A percentile compares a stretch with the other conserved stretches of the same genome.
Evolutionary conservation across 2,113 vertebrate genomes (phyloP).

Genomic region (Anoplopoma fimbria): DNA sequence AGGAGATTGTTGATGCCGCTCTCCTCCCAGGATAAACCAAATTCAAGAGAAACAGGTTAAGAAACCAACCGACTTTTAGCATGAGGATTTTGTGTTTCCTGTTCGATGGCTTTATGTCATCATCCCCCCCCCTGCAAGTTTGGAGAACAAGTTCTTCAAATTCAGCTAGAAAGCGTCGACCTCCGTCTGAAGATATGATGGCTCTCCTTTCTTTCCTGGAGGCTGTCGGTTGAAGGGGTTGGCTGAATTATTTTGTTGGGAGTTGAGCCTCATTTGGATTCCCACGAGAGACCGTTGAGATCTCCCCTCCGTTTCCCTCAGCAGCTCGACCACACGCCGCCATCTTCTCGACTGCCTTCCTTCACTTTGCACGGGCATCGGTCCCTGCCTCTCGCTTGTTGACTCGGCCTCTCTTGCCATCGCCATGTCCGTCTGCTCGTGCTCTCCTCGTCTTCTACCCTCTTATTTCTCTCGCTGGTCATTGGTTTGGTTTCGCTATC

Average conservation of each 20-base stretch:
- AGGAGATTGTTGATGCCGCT: slow-evolving; percentile 40
- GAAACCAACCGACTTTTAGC: slow-evolving; percentile 85
- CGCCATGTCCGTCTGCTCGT: slow-evolving; percentile 81
- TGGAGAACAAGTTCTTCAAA: slow-evolving; percentile 81
- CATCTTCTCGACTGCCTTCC: slow-evolving; percentile 77
- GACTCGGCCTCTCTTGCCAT: slow-evolving; percentile 80
- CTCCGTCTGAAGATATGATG: slow-evolving; percentile 46
- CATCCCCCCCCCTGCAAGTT: slow-evolving; percentile 65
- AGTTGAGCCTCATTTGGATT: slow-evolving; percentile 73
- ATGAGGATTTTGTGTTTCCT: slow-evolving; percentile 83
- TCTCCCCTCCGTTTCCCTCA: slow-evolving; percentile 73
- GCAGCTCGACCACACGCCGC: slow-evolving; percentile 82
- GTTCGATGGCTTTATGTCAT: slow-evolving; percentile 65
- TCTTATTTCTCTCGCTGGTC: slow-evolving; percentile 82
- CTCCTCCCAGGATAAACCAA: slow-evolving; percentile 63
- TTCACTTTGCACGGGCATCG: slow-evolving; percentile 85
- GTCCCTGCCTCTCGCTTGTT: slow-evolving; percentile 70
- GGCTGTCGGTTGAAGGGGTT: slow-evolving; percentile 60
- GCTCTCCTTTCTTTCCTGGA: slow-evolving; percentile 67
- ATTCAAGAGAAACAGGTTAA: slow-evolving; percentile 63
- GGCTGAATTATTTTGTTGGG: slow-evolving; percentile 67
- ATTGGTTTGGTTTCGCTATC: slow-evolving; percentile 87
- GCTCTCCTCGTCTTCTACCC: slow-evolving; percentile 71
- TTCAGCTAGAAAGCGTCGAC: slow-evolving; percentile 78
- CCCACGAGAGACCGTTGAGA: slow-evolving; percentile 62